phyloP scores from a whole-genome alignment of 1,140 invertebrate genomes.

The Drosophila arawakana region DNA sequence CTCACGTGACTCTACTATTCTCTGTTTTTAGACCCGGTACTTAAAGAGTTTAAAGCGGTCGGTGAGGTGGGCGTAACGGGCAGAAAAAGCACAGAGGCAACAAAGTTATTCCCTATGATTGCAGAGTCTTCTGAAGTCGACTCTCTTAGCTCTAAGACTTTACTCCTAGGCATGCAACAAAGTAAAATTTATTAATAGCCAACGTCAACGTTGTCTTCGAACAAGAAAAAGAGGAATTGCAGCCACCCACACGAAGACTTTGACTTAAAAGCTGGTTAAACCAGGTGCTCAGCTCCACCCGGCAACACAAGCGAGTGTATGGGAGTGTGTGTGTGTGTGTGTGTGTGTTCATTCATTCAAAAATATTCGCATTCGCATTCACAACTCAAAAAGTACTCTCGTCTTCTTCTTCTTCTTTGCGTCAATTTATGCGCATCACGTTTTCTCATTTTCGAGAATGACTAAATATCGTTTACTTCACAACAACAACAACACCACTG shows the following conservation, averaged over 20 bases:
- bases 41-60: too few relatives aligned
- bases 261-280: constrained; percentile 13
- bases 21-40: not conserved
- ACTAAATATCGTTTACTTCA: constrained; percentile 82
- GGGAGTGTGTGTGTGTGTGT: constrained; percentile 1
- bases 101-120: too few relatives aligned
- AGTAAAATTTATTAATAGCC: constrained; percentile 81
- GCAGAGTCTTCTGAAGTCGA: too few relatives aligned
- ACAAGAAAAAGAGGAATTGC: constrained; percentile 56
- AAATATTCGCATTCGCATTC: constrained; percentile 68
- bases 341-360: constrained; percentile 62
- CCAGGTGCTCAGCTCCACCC: constrained; percentile 15
- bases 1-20: constrained; percentile 80
- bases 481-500: constrained; percentile 24
- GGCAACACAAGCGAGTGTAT: not conserved
- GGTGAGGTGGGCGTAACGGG: too few relatives aligned
- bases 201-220: constrained; percentile 31
- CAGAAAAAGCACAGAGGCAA: too few relatives aligned
- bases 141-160: too few relatives aligned
- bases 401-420: constrained; percentile 31
- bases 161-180: constrained; percentile 59
- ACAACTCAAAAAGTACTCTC: constrained; percentile 38
- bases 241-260: constrained; percentile 66
- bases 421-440: constrained; percentile 83
- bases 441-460: constrained; percentile 84